Percentiles rank a stretch among this genome's conserved stretches.
Conservation (phyloP, 2,888 invertebrate species). For the Spodoptera picta region DNA sequence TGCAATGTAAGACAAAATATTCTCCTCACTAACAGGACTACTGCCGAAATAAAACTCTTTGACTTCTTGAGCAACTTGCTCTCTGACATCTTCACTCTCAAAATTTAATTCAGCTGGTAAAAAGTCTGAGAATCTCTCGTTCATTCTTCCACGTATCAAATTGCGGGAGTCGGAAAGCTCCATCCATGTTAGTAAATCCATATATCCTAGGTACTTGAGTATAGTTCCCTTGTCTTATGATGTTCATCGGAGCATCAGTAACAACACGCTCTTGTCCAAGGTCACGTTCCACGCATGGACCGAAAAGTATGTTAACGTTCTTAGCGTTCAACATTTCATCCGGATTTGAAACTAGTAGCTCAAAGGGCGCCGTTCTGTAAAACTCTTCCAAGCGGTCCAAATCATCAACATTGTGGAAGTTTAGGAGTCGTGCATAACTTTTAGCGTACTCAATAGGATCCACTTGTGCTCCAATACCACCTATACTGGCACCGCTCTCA, state of each 20-base stretch:
- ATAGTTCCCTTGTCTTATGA: conserved; percentile 46
- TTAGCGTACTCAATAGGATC: conserved; percentile 70
- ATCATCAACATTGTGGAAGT: conserved; percentile 63
- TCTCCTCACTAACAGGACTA: conserved; percentile 44
- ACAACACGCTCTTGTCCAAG: conserved; percentile 48
- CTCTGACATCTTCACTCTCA: conserved; percentile 51
- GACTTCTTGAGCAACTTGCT: conserved; percentile 52
- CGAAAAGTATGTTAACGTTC: conserved; percentile 46
- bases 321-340: conserved; percentile 12
- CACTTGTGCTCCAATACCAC: conserved; percentile 62
- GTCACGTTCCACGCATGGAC: conserved; percentile 63
- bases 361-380: conserved; percentile 63
- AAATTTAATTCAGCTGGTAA: conserved; percentile 66
- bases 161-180: conserved; percentile 45
- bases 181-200: conserved; percentile 67
- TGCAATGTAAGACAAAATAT: conserved; percentile 50
- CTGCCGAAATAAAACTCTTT: conserved; percentile 69
- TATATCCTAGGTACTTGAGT: conserved; percentile 50
- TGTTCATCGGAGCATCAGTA: conserved; percentile 43
- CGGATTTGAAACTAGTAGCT: conserved; percentile 49
- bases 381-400: conserved; percentile 66
- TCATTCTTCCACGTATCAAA: conserved; percentile 59
- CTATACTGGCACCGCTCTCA: conserved; percentile 66
- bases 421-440: conserved; percentile 61
- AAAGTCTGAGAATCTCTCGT: conserved; percentile 63